phyloP scores from a whole-genome alignment of 2,888 invertebrate species.

The Stenchaetothrips biformis region DNA sequence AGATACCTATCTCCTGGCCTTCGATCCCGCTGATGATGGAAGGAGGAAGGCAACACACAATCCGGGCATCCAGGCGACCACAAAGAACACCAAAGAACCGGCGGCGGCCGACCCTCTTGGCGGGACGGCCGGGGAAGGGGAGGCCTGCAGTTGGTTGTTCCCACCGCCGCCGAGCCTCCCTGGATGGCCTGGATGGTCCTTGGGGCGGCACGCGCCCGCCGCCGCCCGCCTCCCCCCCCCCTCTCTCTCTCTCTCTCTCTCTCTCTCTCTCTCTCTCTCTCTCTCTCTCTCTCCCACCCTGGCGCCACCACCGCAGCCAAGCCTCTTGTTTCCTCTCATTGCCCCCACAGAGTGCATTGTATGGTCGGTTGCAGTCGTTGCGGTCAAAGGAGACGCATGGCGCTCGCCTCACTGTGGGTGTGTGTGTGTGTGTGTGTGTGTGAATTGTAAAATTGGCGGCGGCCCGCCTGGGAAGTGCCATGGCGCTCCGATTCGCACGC shows the following conservation, averaged over 20 bases:
- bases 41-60: not conserved
- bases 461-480: too few relatives aligned
- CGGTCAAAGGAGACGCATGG: not conserved
- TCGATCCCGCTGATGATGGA: not conserved
- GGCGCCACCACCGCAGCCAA: not conserved
- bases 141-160: not conserved
- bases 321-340: not conserved
- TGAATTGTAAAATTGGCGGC: too few relatives aligned
- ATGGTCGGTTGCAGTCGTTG: not conserved
- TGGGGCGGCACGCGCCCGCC: not conserved
- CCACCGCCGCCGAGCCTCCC: not conserved
- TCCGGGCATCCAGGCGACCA: not conserved
- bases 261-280: not conserved
- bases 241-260: constrained; percentile 17
- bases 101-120: not conserved
- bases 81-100: not conserved
- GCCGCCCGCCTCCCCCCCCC: too few relatives aligned
- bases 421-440: too few relatives aligned
- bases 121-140: not conserved
- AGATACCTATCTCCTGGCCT: not conserved
- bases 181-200: not conserved
- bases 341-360: too few relatives aligned
- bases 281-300: not conserved
- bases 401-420: too few relatives aligned
- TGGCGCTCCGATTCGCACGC: too few relatives aligned